Base-by-base conservation (phyloP, 2,113 vertebrate genomes). In the Thunnus maccoyii region DNA sequence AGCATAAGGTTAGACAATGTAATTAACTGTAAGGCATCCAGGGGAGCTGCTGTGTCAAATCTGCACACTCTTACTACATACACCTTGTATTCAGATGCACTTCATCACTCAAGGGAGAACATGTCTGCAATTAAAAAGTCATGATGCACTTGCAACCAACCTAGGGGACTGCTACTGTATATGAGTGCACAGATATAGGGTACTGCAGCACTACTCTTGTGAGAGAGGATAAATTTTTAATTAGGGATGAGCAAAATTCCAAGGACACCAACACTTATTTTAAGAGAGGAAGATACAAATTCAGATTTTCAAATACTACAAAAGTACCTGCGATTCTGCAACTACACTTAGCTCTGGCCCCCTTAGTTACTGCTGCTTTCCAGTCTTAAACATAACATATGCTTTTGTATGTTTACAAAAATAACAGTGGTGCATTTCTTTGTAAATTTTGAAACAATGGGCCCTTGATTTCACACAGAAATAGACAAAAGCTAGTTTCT, bases 71-170 rank as follows among this genome's bases (percentile, higher is more conserved):
- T 74, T 76, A 80, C 73, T 61, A 69, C 90, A 90, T 80, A 66
- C 80, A 84, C 84, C 83, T 86, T 87, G 86, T 86, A 81, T 84
- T 86, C 74, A 83, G 86, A 88, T 76, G 75, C 73, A 84, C 81
- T 88, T 85, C 85, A 88, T 88, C 86, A 91, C 89, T 90, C 88
- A 78, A 30, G 76, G 68, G 89, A 88, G 71, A 76, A 27, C 47
- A 48, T 72, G 85, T 70, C 82, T 84, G 85, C 89, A 91, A 90
- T 93, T 91, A 93, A 92, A 94, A 87, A 54, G 80, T 58, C 85
- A 91, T 88, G 82, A 89, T 89, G 88, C 72, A 86, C 82, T 57
- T 50, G 84, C 48, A 85, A 73, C 47, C 22, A 57, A 82, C 69
- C 66, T 72, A 46, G 69, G 71, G 52, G 18, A 72, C n/a, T 48